Base-by-base conservation (phyloP, 2,113 vertebrate genomes). In the Machaerirhynchus nigripectus region DNA sequence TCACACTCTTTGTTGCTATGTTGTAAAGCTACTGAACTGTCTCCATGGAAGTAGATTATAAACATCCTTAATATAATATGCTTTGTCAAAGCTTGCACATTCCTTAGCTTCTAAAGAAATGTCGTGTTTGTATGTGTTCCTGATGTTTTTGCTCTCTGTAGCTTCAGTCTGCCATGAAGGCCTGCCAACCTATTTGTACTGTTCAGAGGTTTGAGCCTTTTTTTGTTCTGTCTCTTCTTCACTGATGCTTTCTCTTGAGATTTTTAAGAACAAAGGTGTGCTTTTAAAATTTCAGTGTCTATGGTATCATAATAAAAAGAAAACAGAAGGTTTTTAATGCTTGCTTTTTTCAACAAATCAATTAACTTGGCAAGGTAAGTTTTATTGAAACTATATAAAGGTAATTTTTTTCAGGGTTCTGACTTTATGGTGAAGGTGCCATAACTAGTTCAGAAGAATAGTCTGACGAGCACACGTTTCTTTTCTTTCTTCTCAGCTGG, bases 1-100 rank as follows among this genome's bases (percentile, higher is more conserved):
- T 96, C 76, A 31, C 74, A 2, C 53, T 96, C 76, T 53, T 87
- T 80, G 80, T 91, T 95, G 55, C 73, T 91, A 5, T 79, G 57
- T 96, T 95, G 71, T 56, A 91, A 96, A 89, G 91, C 95, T 96
- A 94, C 85, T 95, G 85, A 95, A 92, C 74, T 87, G 79, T 93
- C 84, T 97, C 95, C 75, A 94, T 94, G 64, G 69, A 96, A 95
- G 57, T 92, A 69, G 27, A 67, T 97, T 96, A 96, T 95, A 97
- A 96, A 93, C 91, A 94, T 84, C 77, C 39, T 94, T 93, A 96
- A 90, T 87, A 89, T 59, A 91, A 94, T 78, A 84, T 53, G 50
- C 42, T 93, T 96, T 91, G 81, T 84, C 84, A 90, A 95, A 94
- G 73, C 84, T 84, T 49, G 73, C 83, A 94, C 93, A 86, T 96